phyloP scores from a whole-genome alignment of 2,113 vertebrate genomes.

The Spea bombifrons region DNA sequence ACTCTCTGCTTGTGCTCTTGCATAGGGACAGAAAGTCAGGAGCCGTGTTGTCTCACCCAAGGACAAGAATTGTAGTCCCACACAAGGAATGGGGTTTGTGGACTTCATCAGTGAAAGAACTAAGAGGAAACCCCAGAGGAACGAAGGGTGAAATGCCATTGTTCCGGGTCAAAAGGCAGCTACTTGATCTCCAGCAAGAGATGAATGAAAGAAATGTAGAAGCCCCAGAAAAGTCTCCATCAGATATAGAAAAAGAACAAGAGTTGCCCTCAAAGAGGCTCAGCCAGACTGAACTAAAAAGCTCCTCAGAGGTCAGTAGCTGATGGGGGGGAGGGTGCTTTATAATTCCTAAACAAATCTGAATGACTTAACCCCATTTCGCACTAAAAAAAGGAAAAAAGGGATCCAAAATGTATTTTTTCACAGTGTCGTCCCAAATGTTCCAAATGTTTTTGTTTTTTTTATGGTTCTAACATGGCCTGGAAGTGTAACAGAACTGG shows the following conservation, averaged over 20 bases:
- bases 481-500: too few species aligned
- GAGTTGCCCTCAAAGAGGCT: background rate
- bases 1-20: constrained; percentile 65
- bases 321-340: too few species aligned
- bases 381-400: too few species aligned
- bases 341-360: too few species aligned
- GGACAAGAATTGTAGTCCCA: constrained; percentile 52
- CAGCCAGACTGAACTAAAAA: background rate
- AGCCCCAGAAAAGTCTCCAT: background rate
- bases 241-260: background rate
- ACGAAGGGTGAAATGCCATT: constrained; percentile 40
- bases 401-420: too few species aligned
- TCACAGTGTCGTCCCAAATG: too few species aligned
- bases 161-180: constrained; percentile 33
- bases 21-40: constrained; percentile 56
- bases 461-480: too few species aligned
- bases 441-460: too few species aligned
- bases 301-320: background rate
- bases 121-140: too few species aligned
- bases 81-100: constrained; percentile 54
- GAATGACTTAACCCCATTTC: too few species aligned
- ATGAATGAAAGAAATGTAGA: constrained; percentile 41
- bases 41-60: constrained; percentile 29
- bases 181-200: constrained; percentile 16
- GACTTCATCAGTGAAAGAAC: background rate